Percentiles rank a stretch among this genome's conserved stretches.
Conservation (phyloP, 1,140 invertebrate genomes). For the Asbolus verrucosus region DNA sequence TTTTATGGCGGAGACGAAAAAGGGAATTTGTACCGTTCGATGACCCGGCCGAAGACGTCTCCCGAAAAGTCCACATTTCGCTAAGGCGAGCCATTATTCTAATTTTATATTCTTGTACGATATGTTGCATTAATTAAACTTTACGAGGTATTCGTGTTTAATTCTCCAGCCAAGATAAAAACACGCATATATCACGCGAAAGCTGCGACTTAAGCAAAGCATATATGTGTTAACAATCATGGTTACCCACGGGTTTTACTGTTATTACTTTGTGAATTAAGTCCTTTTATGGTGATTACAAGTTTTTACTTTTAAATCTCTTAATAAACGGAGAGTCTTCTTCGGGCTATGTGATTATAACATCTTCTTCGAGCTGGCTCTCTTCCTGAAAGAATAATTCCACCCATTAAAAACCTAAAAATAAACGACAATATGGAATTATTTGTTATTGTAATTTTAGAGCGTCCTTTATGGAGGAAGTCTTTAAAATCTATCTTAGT, state of each 20-base stretch:
- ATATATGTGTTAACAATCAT: slow-evolving; percentile 30
- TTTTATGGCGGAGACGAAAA: slow-evolving; percentile 1
- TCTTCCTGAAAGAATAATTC: not conserved
- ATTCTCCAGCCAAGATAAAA: slow-evolving; percentile 5
- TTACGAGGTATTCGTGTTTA: slow-evolving; percentile 25
- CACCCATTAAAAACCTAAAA: not conserved
- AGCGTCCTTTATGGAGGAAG: slow-evolving; percentile 35
- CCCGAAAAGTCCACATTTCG: slow-evolving; percentile 9
- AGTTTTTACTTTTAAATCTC: slow-evolving; percentile 40
- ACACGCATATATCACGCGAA: slow-evolving; percentile 17
- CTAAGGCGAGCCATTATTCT: slow-evolving; percentile 26
- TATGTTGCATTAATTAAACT: slow-evolving; percentile 21
- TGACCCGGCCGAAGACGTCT: slow-evolving; percentile 7
- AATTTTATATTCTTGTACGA: slow-evolving; percentile 28
- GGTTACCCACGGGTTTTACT: slow-evolving; percentile 15
- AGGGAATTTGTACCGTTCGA: slow-evolving; percentile 17
- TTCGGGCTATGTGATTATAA: not conserved
- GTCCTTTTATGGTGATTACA: slow-evolving; percentile 43
- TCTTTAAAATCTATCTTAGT: slow-evolving; percentile 35
- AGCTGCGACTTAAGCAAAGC: not conserved
- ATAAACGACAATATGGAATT: slow-evolving; percentile 33
- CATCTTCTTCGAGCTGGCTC: not conserved
- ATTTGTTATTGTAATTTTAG: slow-evolving; percentile 33
- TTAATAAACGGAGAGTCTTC: not conserved
- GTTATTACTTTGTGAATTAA: slow-evolving; percentile 42